Base-by-base conservation (phyloP, 2,888 invertebrate genomes). In the Euplagia quadripunctaria region DNA sequence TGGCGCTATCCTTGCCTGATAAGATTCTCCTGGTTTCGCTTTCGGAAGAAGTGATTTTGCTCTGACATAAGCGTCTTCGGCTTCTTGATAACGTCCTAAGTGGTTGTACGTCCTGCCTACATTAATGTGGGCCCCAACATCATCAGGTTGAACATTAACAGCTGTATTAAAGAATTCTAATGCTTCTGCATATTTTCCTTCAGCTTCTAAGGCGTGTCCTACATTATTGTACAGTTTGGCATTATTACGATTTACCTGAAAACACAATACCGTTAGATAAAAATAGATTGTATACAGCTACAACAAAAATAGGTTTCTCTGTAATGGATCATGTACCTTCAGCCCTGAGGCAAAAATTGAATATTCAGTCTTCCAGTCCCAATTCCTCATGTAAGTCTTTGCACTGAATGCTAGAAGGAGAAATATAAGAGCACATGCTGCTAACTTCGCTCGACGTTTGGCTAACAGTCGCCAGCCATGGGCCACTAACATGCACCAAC, bases 171-270 rank as follows among this genome's bases (percentile, higher is more conserved):
- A 99, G 94, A 98, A 99, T 79, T 97, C 96, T 74, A 99, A 94
- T 0, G 99, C 99, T 90, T 99, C 98, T 1, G 94, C 93, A 85
- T 96, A 97, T 49, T 95, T 96, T 0, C 96, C 96, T 41, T 96
- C 97, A 17, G 96, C 98, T 96, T 99, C 99, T 83, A 99, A 95
- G 0, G 99, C 99, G 93, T 99, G 99, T 0, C 99, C 99, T 4
- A 99, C 99, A 93, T 99, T 99, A 94, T 99, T 99, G 95, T 98
- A 99, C 43, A 99, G 96, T 93, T 99, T 99, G 43, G 99, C 99
- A 94, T 99, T 99, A 81, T 97, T 97, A 83, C 97, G 97, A 90
- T 98, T 99, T 67, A 99, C 97, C 94, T 96, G 93, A 98, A 96
- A 31, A 97, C 68, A 41, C n/a, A 70, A 64, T 64, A 16, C 42